These are phyloP conservation scores for Conus betulinus DNA, from an alignment of 1,140 invertebrate species.

Conservation along the genomic window DNA sequence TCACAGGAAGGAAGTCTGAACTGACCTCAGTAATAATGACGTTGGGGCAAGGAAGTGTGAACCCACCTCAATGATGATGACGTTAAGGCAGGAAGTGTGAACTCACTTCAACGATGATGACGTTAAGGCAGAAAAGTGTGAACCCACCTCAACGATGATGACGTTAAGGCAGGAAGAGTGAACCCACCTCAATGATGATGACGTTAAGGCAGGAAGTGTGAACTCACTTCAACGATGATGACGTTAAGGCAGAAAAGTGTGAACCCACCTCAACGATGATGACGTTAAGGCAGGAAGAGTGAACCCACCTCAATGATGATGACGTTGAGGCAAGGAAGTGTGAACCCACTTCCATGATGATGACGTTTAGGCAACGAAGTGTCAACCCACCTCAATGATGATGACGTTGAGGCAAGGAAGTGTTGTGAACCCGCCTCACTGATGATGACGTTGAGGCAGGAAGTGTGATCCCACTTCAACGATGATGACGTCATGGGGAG, in stretches of 20 bases:
- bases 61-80: too few species aligned
- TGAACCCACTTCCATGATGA: too few species aligned
- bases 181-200: not conserved
- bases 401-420: not conserved
- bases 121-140: too few species aligned
- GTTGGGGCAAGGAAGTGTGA: too few species aligned
- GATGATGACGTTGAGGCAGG: not conserved
- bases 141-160: too few species aligned
- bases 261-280: not conserved
- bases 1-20: too few species aligned
- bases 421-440: not conserved
- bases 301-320: too few species aligned
- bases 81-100: too few species aligned
- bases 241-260: not conserved
- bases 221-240: not conserved
- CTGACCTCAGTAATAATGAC: too few species aligned
- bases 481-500: not conserved
- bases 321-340: too few species aligned
- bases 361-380: too few species aligned
- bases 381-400: not conserved
- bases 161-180: not conserved
- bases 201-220: not conserved
- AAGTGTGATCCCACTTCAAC: not conserved
- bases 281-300: not conserved
- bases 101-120: too few species aligned